phyloP scores from a whole-genome alignment of 2,888 invertebrate species.

The Anorthoa munda region DNA sequence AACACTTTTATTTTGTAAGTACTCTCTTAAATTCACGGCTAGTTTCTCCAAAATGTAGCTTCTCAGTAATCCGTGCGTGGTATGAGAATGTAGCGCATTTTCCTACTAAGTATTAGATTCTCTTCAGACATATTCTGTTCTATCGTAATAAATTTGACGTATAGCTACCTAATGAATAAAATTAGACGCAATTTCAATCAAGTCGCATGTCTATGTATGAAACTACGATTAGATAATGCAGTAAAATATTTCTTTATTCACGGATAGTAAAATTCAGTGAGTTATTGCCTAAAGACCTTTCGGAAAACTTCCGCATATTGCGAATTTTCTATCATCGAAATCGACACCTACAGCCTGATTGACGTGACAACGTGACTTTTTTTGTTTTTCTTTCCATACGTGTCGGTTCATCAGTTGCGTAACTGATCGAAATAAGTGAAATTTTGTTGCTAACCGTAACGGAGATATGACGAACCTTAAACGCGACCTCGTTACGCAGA shows the following conservation, averaged over 20 bases:
- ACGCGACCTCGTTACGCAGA: conserved; percentile 84
- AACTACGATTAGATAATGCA: conserved; percentile 46
- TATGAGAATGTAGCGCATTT: neutral
- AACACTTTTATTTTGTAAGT: conserved; percentile 60
- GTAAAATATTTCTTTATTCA: conserved; percentile 1
- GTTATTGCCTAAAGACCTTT: neutral
- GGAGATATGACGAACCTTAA: conserved; percentile 79
- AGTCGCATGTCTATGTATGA: neutral
- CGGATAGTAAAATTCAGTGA: conserved; percentile 7
- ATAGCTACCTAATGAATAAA: neutral
- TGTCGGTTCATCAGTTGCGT: conserved; percentile 66
- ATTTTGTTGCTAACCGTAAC: conserved; percentile 76
- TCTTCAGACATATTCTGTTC: too few relatives aligned
- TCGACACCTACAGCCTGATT: neutral
- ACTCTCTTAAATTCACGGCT: conserved; percentile 50
- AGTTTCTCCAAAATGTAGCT: conserved; percentile 32
- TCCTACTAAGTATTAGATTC: too few relatives aligned
- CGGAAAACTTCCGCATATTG: conserved; percentile 10
- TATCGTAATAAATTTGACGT: too few relatives aligned
- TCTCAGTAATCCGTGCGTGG: neutral
- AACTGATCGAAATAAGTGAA: conserved; percentile 74
- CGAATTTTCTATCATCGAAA: conserved; percentile 10
- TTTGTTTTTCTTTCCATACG: conserved; percentile 40
- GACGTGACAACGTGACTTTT: conserved; percentile 24
- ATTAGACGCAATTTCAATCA: neutral